Conservation (phyloP, 2,113 vertebrate species). For the Dissostichus mawsoni region DNA sequence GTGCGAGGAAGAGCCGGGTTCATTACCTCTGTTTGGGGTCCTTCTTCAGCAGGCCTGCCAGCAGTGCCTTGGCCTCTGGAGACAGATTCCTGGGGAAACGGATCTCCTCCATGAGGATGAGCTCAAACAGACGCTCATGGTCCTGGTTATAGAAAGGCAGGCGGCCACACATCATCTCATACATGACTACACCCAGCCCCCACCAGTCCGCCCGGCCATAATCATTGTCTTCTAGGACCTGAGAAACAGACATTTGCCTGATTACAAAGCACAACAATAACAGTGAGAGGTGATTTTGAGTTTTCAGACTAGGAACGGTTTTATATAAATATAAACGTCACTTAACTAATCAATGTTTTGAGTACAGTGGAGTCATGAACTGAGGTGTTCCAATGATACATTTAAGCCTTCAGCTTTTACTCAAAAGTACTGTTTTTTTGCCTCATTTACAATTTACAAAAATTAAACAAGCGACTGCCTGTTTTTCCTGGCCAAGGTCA, state of each 20-base stretch:
- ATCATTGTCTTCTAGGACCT: constrained; percentile 95
- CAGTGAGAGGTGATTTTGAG: not conserved
- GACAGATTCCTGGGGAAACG: constrained; percentile 93
- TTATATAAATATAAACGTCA: too few species aligned
- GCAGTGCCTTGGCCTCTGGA: constrained; percentile 87
- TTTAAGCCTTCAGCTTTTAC: too few species aligned
- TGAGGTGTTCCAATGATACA: too few species aligned
- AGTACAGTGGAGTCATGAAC: too few species aligned
- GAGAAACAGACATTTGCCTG: not conserved
- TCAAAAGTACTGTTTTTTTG: too few species aligned
- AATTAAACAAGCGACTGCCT: too few species aligned
- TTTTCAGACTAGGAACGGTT: not conserved
- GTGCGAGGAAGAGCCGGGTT: too few species aligned
- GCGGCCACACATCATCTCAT: constrained; percentile 94
- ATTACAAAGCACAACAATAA: not conserved
- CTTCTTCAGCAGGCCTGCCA: constrained; percentile 90
- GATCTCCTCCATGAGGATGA: constrained; percentile 96
- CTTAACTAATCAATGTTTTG: too few species aligned
- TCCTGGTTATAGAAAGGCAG: constrained; percentile 96
- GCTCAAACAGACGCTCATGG: constrained; percentile 93
- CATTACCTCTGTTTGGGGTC: constrained; percentile 90
- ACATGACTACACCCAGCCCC: constrained; percentile 95
- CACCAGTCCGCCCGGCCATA: constrained; percentile 95
- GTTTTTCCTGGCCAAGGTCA: too few species aligned
- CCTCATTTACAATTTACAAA: too few species aligned